Evolutionary conservation across 2,113 vertebrate species (phyloP), one percentile per base, ranked within the genome.

Genomic region (Saguinus midas): DNA sequence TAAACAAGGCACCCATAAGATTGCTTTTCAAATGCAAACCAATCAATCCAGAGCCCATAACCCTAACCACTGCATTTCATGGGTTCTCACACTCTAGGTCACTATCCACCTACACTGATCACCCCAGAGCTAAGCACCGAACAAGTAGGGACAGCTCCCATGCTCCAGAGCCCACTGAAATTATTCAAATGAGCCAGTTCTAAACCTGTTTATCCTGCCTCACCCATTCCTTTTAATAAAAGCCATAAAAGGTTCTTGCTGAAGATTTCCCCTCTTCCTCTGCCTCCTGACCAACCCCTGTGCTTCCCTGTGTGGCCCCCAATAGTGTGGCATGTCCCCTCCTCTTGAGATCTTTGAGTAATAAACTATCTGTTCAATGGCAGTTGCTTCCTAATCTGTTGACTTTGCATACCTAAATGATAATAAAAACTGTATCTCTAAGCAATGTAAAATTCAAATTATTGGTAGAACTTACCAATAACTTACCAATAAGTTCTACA

Each of bases 311-410:
- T 17, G 37, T 83, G n/a, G 12, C 21, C 16, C 25, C 32, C 29
- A 37, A 16, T 1, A 7, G 23, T 2, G 0, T 20, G 35, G 3
- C 35, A 79, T 6, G 25, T 0, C 17, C 55, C 12, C 2, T 84
- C 8, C 48, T 50, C 23, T 55, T 32, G 45, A 8, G 7, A 5
- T 23, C 32, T 20, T 13, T 11, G 17, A n/a, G 20, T 20, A 64
- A 27, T 2, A 64, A 66, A 16, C 21, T 10, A 3, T 50, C 91
- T 87, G 50, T 81, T 76, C 61, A 55, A 1, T 16, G n/a, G 37
- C 37, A 43, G 6, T 45, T 14, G 6, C 50, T 43, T 68, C 57
- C 35, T 17, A 14, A 52, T 57, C 14, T 14, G 25, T 32, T 11
- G 37, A 23, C 29, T 37, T 93, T 80, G 29, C 43, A 43, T 3